Conservation (phyloP, 1,140 invertebrate species). For the Drosophila navojoa region DNA sequence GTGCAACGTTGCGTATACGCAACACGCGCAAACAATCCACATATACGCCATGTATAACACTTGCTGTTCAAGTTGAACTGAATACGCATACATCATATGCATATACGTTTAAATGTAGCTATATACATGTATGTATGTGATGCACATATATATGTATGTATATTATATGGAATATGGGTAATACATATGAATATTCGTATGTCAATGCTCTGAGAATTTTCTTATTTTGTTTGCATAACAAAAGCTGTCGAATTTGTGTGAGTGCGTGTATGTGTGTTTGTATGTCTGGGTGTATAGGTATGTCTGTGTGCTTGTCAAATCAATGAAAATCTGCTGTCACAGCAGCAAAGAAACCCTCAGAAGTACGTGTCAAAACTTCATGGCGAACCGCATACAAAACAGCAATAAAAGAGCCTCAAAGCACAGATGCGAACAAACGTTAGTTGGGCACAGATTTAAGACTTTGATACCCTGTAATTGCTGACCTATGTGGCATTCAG, state of each 20-base stretch:
- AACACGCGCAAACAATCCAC: constrained; percentile 10
- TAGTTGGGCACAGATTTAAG: constrained; percentile 20
- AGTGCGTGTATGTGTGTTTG: neutral
- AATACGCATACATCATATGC: neutral
- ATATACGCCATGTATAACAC: neutral
- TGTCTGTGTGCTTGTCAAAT: constrained; percentile 41
- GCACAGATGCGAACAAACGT: constrained; percentile 22
- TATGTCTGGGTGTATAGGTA: constrained; percentile 8
- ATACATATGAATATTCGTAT: neutral
- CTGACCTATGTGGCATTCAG: neutral
- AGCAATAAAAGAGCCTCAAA: constrained; percentile 3
- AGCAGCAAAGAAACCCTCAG: constrained; percentile 32
- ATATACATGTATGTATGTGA: neutral
- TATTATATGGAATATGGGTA: neutral
- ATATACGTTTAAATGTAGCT: too few species aligned
- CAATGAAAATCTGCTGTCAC: constrained; percentile 62
- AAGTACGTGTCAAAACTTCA: constrained; percentile 43
- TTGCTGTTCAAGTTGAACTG: too few species aligned
- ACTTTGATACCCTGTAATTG: neutral
- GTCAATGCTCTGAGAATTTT: constrained; percentile 13
- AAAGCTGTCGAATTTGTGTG: constrained; percentile 14
- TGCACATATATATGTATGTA: neutral
- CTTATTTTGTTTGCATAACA: constrained; percentile 27
- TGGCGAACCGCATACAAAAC: constrained; percentile 5
- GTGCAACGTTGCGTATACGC: constrained; percentile 49